phyloP scores from a whole-genome alignment of 2,113 vertebrate genomes.

The Hyperoodon ampullatus region DNA sequence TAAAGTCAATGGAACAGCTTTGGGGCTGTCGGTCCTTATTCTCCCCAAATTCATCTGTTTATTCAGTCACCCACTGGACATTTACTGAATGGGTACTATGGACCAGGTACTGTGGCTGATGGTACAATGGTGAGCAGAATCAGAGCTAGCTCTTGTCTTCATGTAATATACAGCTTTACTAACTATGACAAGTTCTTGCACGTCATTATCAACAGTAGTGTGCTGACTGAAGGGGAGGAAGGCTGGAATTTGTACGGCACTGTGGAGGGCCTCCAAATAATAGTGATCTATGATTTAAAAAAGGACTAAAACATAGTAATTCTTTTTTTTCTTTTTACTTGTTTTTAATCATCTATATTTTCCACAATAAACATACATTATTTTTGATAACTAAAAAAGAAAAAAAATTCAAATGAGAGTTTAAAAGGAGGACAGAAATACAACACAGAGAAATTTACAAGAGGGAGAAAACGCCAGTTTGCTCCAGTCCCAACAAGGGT shows the following conservation, averaged over 20 bases:
- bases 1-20: constrained; percentile 13
- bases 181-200: background rate
- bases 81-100: background rate
- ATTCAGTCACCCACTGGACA: background rate
- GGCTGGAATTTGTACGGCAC: background rate
- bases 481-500: background rate
- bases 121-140: background rate
- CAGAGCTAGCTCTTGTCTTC: background rate
- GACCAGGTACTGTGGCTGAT: background rate
- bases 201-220: background rate
- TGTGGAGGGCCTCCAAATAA: background rate
- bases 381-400: background rate
- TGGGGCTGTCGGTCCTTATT: background rate
- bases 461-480: background rate
- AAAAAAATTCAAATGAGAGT: background rate
- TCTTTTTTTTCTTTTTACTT: background rate
- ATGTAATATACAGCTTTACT: background rate
- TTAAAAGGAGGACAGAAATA: background rate
- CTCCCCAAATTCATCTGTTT: background rate
- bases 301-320: background rate
- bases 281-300: background rate
- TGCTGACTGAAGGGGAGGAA: background rate
- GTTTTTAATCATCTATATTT: background rate
- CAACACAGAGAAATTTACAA: background rate
- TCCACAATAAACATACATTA: background rate